Evolutionary conservation across 53 echinoderm and acorn worm genomes (phyloP), one percentile per base, ranked within the genome.

Genomic region (Crossaster papposus): DNA sequence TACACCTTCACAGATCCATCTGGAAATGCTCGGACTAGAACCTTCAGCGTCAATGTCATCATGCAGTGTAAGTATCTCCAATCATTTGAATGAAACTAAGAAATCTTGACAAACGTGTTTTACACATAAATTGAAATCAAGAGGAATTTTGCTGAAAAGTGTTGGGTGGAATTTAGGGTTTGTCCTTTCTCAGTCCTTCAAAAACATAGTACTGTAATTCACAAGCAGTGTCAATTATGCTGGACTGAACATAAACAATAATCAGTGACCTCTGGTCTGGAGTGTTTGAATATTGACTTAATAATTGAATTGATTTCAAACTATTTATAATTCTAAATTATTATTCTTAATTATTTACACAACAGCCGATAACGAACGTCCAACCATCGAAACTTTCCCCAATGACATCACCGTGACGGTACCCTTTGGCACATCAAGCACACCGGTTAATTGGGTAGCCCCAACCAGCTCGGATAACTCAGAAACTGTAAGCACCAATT

Each of bases 1-100:
- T 95, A 95, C 79, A 90, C 78, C 30, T 93, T 91, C 70, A 65
- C 72, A 22, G 95, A 95, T 80, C 78, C 54, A 1, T 75, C 85
- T 63, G 91, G 90, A 54, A 95, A 95, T 36, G 37, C 58, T 22
- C 83, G 62, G 0, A 31, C 51, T 0, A 87, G 90, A 52, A 29
- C 54, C 11, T 95, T 95, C 82, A 64, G 29, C 58, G 91, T 95
- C 38, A 90, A 50, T n/a, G 88, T 78, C 18, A 24, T 81, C n/a
- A 70, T 62, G 63, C 37, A 72, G 32, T 22, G 53, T 68, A 23
- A 68, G 68, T 68, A 26, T 58, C 22, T 58, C 58, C 0, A 11
- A 68, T 4, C 29, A 18, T 20, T 23, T 24, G 68, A 26, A 2
- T n/a, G 28, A 68, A 26, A 24, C 24, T 26, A 20, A 11, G n/a